Evolutionary conservation across 2,797 vertebrate species (phyloP), one percentile per base, ranked within the genome.

Genomic region (Sarcoramphus papa): DNA sequence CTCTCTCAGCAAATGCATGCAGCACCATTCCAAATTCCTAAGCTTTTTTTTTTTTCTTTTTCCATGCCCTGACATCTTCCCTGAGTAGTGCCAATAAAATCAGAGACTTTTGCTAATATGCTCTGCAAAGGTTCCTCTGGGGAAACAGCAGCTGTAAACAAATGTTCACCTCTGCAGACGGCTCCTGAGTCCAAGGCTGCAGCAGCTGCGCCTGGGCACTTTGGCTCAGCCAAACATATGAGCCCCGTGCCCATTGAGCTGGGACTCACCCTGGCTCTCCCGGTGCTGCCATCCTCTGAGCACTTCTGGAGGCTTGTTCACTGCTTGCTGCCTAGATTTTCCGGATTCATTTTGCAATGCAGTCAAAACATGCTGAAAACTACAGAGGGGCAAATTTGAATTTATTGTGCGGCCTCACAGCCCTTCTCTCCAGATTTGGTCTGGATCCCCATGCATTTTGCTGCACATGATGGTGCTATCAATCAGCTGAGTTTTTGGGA

Each of bases 361-460:
- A 14, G 35, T 47, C 40, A 21, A 63, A 91, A 25, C 9, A 0
- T 7, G 14, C 12, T 85, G n/a, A 27, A 73, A 22, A 21, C 7
- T 9, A 15, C 19, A 24, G 18, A 7, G 45, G 37, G 27, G 21
- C 20, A 43, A 33, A 37, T 31, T 1, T 47, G 25, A 4, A 22
- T 51, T 59, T 7, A 4, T 21, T 12, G 40, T 22, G 11, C 0
- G 1, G 54, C 50, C 43, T 79, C 80, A 25, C 16, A 41, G 30
- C 27, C 12, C 33, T 35, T 67, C 33, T 62, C 20, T 74, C 33
- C 47, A 19, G 51, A 11, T 57, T 47, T 27, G 33, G 5, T 67
- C 10, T 0, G 0, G 37, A 40, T 62, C 41, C 50, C 28, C 67
- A 4, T 0, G 2, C 8, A 1, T 59, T 67, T 41, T 47, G 31